Base-by-base conservation (phyloP, 2,888 invertebrate species). In the Tenthredo notha region DNA sequence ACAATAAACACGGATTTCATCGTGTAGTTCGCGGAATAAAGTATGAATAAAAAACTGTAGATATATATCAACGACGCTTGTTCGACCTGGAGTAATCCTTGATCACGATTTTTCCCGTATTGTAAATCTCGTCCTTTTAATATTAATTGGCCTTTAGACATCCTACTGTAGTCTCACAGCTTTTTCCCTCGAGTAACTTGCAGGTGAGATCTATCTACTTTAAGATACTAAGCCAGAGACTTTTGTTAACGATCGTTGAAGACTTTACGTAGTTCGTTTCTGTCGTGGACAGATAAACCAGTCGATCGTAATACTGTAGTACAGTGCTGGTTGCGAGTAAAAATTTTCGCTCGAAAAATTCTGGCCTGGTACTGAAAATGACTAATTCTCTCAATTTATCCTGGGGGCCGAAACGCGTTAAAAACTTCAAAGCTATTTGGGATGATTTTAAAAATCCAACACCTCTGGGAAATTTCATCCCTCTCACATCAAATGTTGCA, bases 181-280 rank as follows among this genome's bases (percentile, higher is more conserved):
- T 50, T 18, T 54, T 77, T 15, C 74, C 9, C 9, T 33, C 7
- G 18, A 2, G 18, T 18, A 77, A 50, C 15, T 50, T 33, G n/a
- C 54, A 29, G 25, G 18, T 15, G n/a, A 43, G 43, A 21, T 21
- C 43, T 21, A 74, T 74, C 43, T 10, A 43, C 43, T 33, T 67
- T 40, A 43, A 74, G 72, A 43, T 74, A 43, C 37, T 43, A 21
- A n/a, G 43, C 43, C 12, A 50, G 80, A 80, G 58, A 40, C 40
- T 58, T 61, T 40, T 80, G 58, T 37, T 80, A 21, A 40, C 40
- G 80, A 58, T 80, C 80, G 80, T 80, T 80, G 43, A 58, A 80
- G 21, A 40, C 61, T 58, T 80, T 61, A 80, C 80, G 58, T n/a
- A 61, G 80, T 61, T 80, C 80, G 37, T 77, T 50, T 18, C 77